phyloP scores from a whole-genome alignment of 1,140 invertebrate genomes.

The Penaeus chinensis region DNA sequence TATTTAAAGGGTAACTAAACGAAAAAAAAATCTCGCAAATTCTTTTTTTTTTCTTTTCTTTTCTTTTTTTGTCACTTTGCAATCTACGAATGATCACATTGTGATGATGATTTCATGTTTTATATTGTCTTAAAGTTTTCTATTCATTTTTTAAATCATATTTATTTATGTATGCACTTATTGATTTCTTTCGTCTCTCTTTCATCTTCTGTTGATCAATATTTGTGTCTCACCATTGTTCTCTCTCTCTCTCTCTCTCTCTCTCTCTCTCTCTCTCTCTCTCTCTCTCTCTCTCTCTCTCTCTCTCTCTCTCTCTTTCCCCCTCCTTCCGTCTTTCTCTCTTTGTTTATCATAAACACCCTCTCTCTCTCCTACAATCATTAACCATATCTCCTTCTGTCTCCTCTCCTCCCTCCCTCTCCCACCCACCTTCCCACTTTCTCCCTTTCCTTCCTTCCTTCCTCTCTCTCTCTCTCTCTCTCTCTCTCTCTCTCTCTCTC shows the following conservation, averaged over 20 bases:
- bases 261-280: neutral
- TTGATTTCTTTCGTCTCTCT: too few species aligned
- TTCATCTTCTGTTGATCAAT: too few species aligned
- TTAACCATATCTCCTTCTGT: neutral
- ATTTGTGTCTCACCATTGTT: neutral
- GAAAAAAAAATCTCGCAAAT: too few species aligned
- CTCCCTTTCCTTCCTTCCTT: neutral
- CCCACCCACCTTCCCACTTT: neutral
- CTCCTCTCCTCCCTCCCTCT: neutral
- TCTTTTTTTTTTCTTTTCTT: too few species aligned
- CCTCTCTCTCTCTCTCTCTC: conserved; percentile 1
- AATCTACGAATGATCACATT: too few species aligned
- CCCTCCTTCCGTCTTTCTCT: neutral
- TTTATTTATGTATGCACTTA: too few species aligned
- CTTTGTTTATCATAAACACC: too few species aligned
- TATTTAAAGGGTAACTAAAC: too few species aligned
- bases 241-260: neutral
- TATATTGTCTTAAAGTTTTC: too few species aligned
- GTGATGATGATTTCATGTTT: too few species aligned
- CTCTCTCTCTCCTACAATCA: neutral
- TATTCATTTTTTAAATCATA: too few species aligned
- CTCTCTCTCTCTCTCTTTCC: neutral
- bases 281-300: neutral
- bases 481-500: neutral
- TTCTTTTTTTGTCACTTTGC: too few species aligned